phyloP scores from a whole-genome alignment of 2,888 invertebrate genomes.

The Schizotus pectinicornis region DNA sequence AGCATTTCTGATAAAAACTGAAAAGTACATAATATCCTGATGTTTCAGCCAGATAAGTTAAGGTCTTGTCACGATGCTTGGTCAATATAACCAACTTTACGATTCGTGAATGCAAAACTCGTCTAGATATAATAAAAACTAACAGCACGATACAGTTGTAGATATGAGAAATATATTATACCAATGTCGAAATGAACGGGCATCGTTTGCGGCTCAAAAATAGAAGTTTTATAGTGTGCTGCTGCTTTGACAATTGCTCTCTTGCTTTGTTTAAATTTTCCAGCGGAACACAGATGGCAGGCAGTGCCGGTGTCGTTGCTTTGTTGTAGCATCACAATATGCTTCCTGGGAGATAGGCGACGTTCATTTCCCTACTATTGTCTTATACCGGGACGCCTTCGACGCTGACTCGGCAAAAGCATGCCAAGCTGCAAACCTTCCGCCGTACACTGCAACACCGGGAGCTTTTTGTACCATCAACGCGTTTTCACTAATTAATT shows the following conservation, averaged over 20 bases:
- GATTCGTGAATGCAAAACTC: slow-evolving; percentile 37
- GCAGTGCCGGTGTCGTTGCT: slow-evolving; percentile 35
- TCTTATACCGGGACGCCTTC: slow-evolving; percentile 44
- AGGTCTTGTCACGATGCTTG: slow-evolving; percentile 34
- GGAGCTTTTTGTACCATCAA: slow-evolving; percentile 10
- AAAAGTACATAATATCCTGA: slow-evolving; percentile 34
- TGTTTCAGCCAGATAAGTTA: slow-evolving; percentile 34
- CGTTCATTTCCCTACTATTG: slow-evolving; percentile 56
- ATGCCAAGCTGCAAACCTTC: slow-evolving; percentile 3
- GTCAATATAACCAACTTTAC: slow-evolving; percentile 41
- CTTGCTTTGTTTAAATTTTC: slow-evolving; percentile 46
- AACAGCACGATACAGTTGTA: slow-evolving; percentile 14
- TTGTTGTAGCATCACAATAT: slow-evolving; percentile 49
- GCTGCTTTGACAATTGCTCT: slow-evolving; percentile 35
- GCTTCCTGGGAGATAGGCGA: slow-evolving; percentile 54
- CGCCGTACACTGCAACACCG: neutral
- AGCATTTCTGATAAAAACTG: slow-evolving; percentile 28
- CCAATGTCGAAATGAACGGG: slow-evolving; percentile 8
- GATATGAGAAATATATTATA: neutral
- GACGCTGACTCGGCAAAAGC: slow-evolving; percentile 24
- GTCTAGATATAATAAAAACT: slow-evolving; percentile 18
- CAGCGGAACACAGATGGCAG: slow-evolving; percentile 48
- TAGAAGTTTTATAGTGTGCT: slow-evolving; percentile 20
- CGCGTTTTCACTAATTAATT: slow-evolving; percentile 22
- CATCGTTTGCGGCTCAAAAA: slow-evolving; percentile 14